Base-by-base conservation (phyloP, 2,888 invertebrate species). In the Charanyca ferruginea region DNA sequence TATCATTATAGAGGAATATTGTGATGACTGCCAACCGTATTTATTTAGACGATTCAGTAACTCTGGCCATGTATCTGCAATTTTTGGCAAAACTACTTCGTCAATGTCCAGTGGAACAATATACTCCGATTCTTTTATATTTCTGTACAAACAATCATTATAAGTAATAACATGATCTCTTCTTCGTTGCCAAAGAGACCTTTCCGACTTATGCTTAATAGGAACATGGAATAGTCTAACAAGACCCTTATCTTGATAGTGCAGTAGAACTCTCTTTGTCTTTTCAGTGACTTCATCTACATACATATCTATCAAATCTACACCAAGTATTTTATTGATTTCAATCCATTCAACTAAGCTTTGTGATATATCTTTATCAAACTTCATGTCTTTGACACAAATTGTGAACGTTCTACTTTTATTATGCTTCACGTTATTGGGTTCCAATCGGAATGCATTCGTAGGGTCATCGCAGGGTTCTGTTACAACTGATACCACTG, bases 81-180 rank as follows among this genome's bases (percentile, higher is more conserved):
- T 90, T 86, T 96, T 96, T 20, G 98, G 98, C 60, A 98, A 94
- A 64, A 98, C 96, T 54, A 97, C 94, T 93, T 98, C 98, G 88
- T 98, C 98, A 49, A 97, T 94, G 87, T 98, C 98, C 79, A 98
- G 90, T 11, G 97, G 97, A 32, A 97, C 92, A 20, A 97, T 92
- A 86, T 95, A 97, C 81, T 96, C 95, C 44, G 97, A 97, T 74
- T 94, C 94, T 80, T 96, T 91, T 58, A 97, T 91, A 91, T 97
- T 97, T 87, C 97, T 96, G 88, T 98, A 97, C 67, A 98, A 96
- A 86, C 98, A 98, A 88, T 97, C 97, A 88, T 98, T 98, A 89
- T 98, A 98, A 0, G 97, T 96, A 72, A 98, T 95, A 38, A 98
- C 92, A 87, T 98, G 98, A 90, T 97, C 96, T 80, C 98, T 94